Conservation (phyloP, 2,888 invertebrate species). For the Luffia ferchaultella region DNA sequence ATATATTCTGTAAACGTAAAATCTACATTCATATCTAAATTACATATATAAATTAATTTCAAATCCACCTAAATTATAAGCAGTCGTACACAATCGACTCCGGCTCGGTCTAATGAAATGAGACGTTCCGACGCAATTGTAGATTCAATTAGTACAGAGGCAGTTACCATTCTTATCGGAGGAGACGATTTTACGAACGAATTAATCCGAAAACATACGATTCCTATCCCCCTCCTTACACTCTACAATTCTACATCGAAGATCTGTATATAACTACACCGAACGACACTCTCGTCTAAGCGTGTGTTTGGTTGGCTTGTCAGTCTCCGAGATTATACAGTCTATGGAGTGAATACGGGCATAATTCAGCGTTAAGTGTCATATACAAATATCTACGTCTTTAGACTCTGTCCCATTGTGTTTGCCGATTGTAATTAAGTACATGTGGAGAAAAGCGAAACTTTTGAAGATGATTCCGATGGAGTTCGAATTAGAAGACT, state of each 20-base stretch:
- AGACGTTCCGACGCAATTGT: slow-evolving; percentile 60
- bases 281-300: slow-evolving; percentile 8
- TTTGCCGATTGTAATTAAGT: slow-evolving; percentile 59
- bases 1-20: too few relatives aligned
- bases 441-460: slow-evolving; percentile 29
- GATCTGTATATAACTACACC: slow-evolving; percentile 1
- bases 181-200: slow-evolving; percentile 66
- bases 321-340: too few relatives aligned
- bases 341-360: too few relatives aligned
- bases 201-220: slow-evolving; percentile 67
- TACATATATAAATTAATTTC: not conserved
- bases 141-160: slow-evolving; percentile 65
- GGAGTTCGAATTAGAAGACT: slow-evolving; percentile 4
- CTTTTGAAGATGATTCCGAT: slow-evolving; percentile 14
- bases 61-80: not conserved
- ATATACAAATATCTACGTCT: too few relatives aligned
- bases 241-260: slow-evolving; percentile 18
- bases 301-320: too few relatives aligned
- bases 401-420: slow-evolving; percentile 42
- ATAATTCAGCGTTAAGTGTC: too few relatives aligned
- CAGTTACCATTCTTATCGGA: slow-evolving; percentile 62
- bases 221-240: slow-evolving; percentile 51
- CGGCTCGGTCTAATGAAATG: slow-evolving; percentile 46
- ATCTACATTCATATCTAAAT: too few relatives aligned
- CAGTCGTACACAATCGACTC: not conserved